Evolutionary conservation across 2,797 vertebrate species (phyloP).

Genomic region (Danio jaintianensis): DNA sequence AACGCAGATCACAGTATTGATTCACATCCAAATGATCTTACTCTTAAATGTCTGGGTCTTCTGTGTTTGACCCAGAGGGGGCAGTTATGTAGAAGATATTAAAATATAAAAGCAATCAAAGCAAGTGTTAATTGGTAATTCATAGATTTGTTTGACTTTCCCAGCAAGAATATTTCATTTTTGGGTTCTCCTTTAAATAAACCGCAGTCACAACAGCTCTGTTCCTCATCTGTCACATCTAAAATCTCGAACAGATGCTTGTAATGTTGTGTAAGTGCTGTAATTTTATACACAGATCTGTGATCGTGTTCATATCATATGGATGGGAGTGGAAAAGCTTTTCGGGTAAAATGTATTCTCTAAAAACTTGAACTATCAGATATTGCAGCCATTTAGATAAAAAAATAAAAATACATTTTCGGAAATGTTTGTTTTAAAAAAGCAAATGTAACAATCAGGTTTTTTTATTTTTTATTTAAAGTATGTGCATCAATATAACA

Average conservation of each 20-base stretch:
- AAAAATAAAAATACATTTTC: not conserved
- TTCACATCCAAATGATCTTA: too few relatives aligned
- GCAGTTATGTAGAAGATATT: too few relatives aligned
- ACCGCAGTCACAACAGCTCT: not conserved
- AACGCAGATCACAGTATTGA: too few relatives aligned
- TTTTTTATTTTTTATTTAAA: not conserved
- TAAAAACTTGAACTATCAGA: not conserved
- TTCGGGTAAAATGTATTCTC: constrained; percentile 4
- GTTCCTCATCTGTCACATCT: not conserved
- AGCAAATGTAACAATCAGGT: not conserved
- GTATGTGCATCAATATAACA: not conserved
- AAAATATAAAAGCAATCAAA: too few relatives aligned
- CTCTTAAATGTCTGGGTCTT: too few relatives aligned
- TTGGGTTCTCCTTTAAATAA: not conserved
- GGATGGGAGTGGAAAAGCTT: not conserved
- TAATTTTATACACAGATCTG: constrained; percentile 4
- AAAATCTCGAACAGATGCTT: constrained; percentile 11
- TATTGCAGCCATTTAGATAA: not conserved
- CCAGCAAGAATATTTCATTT: not conserved
- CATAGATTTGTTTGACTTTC: not conserved
- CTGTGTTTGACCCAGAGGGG: too few relatives aligned
- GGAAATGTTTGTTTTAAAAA: not conserved
- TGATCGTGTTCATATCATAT: not conserved
- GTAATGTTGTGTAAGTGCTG: constrained; percentile 2
- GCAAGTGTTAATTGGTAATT: not conserved